Evolutionary conservation across 2,888 invertebrate genomes (phyloP).

Genomic region (Nematopogon swammerdamellus): DNA sequence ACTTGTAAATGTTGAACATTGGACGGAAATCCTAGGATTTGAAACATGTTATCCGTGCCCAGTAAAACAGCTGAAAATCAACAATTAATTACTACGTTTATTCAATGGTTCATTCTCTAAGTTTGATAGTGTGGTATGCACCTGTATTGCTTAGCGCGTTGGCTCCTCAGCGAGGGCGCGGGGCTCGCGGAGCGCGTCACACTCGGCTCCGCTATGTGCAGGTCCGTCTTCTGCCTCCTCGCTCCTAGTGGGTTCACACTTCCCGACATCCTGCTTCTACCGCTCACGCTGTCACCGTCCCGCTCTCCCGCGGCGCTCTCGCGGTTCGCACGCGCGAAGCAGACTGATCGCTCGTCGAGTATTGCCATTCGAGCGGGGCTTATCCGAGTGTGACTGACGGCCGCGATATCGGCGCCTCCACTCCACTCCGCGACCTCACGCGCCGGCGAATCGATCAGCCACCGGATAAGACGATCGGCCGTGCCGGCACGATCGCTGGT

Average conservation of each 20-base stretch:
- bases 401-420: constrained; percentile 28
- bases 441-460: not conserved
- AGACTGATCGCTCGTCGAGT: constrained; percentile 30
- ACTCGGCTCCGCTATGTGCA: constrained; percentile 42
- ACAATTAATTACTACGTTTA: no score
- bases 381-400: not conserved
- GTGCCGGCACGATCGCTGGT: no score
- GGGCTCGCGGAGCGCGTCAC: constrained; percentile 37
- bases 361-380: constrained; percentile 15
- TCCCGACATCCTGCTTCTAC: not conserved
- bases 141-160: constrained; percentile 52
- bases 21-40: no score
- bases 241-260: constrained; percentile 33
- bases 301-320: constrained; percentile 40
- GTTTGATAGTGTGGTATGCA: constrained; percentile 16
- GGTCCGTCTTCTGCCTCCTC: constrained; percentile 55
- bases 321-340: constrained; percentile 49
- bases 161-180: constrained; percentile 54
- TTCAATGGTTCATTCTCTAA: no score
- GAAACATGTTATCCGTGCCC: no score
- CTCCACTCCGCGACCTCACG: constrained; percentile 27
- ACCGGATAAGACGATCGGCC: no score
- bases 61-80: no score
- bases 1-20: no score
- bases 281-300: constrained; percentile 18